Conservation (phyloP, 2,888 invertebrate genomes). For the Teinopalpus imperialis region DNA sequence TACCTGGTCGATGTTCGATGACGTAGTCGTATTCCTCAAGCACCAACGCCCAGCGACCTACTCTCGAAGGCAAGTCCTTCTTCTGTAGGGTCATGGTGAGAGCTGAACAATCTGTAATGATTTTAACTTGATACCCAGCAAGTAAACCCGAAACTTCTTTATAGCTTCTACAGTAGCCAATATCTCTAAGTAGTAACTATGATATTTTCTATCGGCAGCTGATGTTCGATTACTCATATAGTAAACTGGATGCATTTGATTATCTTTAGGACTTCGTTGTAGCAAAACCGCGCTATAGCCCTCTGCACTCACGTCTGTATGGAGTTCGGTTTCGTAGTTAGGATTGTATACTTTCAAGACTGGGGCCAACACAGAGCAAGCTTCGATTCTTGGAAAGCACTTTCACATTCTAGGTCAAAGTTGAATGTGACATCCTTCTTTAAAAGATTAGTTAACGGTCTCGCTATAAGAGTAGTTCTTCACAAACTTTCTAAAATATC, state of each 20-base stretch:
- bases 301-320: slow-evolving; percentile 33
- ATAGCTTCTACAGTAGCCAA: slow-evolving; percentile 31
- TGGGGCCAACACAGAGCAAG: no score
- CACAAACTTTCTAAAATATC: no score
- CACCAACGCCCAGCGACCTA: slow-evolving; percentile 35
- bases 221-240: slow-evolving; percentile 32
- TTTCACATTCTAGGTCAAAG: slow-evolving; percentile 28
- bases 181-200: slow-evolving; percentile 33
- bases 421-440: slow-evolving; percentile 27
- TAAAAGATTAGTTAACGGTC: slow-evolving; percentile 13
- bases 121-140: slow-evolving; percentile 27
- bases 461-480: no score
- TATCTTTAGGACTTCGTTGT: slow-evolving; percentile 28
- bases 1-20: slow-evolving; percentile 35
- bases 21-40: slow-evolving; percentile 33
- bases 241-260: slow-evolving; percentile 29
- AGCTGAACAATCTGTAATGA: slow-evolving; percentile 25
- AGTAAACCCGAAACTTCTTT: slow-evolving; percentile 33
- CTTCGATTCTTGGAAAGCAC: slow-evolving; percentile 23
- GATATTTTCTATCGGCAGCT: slow-evolving; percentile 31
- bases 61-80: slow-evolving; percentile 36
- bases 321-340: slow-evolving; percentile 31
- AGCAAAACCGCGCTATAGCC: slow-evolving; percentile 32
- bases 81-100: slow-evolving; percentile 35
- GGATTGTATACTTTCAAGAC: slow-evolving; percentile 26